Base-by-base conservation (phyloP, 2,797 vertebrate genomes). In the Myiotriccus ornatus region DNA sequence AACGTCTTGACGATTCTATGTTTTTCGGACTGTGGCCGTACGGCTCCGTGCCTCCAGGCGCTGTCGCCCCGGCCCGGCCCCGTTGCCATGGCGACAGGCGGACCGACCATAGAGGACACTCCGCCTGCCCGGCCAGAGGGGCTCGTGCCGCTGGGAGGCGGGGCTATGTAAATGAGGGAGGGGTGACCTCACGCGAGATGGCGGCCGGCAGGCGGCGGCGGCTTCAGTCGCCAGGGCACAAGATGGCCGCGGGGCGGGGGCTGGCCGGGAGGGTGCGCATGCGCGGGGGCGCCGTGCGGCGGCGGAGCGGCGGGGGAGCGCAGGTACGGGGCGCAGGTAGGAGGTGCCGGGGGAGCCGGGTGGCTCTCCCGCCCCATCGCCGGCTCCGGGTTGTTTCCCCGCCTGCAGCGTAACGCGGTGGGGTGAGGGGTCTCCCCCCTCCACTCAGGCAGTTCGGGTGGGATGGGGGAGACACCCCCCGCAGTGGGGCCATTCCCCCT, bases 241-340 rank as follows among this genome's bases (percentile, higher is more conserved):
- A 91, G 77, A 96, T 96, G 93, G 95, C 49, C 0, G 8, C 17
- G 4, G 35, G 62, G 25, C 14, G 18, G 47, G 19, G 65, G 4
- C 4, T 6, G 9, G 57, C 1, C 52, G 11, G 13, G 21, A 1
- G 44, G 3, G 4, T 0, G 64, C 65, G 93, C 62, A n/a, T 62
- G 94, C 50, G 94, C 10, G 3, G 9, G 0, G 0, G 7, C 0
- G 59, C 14, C 0, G 59, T 2, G 7, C 3, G 28, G 8, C 5
- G 11, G 52, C 7, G 22, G 52, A 43, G 11, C 68, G 63, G 39
- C 12, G 43, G 47, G 11, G 89, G 27, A 41, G 41, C 50, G 56
- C 62, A 37, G 84, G 52, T 37, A 28, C 2, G 30, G 91, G 85
- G 41, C 3, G 24, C 46, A 93, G 96, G 96, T 95, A 96, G 95